Evolutionary conservation across 1,140 invertebrate species (phyloP).

Genomic region (Apis mellifera): Amel_HAv3.1 CM009933.2:1665501-1666000

Average conservation of each 20-base stretch:
- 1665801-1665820: slow-evolving; percentile 24
- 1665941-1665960: slow-evolving; percentile 30
- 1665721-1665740: too few relatives aligned
- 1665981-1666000: not conserved
- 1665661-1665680: not conserved
- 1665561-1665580: too few relatives aligned
- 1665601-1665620: not conserved
- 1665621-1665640: too few relatives aligned
- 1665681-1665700: not conserved
- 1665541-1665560: too few relatives aligned
- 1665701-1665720: not conserved
- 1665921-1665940: slow-evolving; percentile 28
- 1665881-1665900: slow-evolving; percentile 56
- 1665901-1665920: slow-evolving; percentile 25
- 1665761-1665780: not conserved
- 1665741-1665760: not conserved
- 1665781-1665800: not conserved
- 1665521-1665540: too few relatives aligned
- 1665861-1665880: slow-evolving; percentile 27
- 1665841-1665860: slow-evolving; percentile 9
- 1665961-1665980: slow-evolving; percentile 16
- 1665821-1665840: slow-evolving; percentile 16
- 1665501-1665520: too few relatives aligned
- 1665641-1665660: not conserved
- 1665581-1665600: too few relatives aligned